Conservation (phyloP, 2,888 invertebrate genomes). For the Pristionchus japonicus region DNA sequence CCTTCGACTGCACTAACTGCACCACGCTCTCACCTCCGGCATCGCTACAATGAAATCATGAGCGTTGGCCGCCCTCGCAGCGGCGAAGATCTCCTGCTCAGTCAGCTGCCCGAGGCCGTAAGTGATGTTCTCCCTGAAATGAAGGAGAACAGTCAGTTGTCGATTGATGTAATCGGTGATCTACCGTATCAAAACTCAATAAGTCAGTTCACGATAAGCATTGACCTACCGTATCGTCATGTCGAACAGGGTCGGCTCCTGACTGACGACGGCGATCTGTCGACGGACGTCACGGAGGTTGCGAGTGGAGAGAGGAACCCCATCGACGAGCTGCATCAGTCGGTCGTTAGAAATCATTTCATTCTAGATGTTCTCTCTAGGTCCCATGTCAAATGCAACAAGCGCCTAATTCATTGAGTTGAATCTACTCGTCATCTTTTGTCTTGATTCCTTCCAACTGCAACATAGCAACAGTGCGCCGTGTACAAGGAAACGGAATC, state of each 20-base stretch:
- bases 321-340: conserved; percentile 71
- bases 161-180: neutral
- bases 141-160: neutral
- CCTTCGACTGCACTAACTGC: neutral
- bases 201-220: too few species aligned
- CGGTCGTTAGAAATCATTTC: neutral
- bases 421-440: too few species aligned
- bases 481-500: too few species aligned
- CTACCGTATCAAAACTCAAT: too few species aligned
- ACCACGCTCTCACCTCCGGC: conserved; percentile 71
- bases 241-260: conserved; percentile 77
- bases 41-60: conserved; percentile 76
- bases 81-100: conserved; percentile 74
- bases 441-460: too few species aligned
- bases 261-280: conserved; percentile 76
- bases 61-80: conserved; percentile 77
- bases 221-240: conserved; percentile 71
- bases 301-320: conserved; percentile 68
- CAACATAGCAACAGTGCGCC: too few species aligned
- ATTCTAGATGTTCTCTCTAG: neutral
- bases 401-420: too few species aligned
- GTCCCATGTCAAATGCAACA: too few species aligned
- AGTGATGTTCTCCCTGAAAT: conserved; percentile 67
- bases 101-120: conserved; percentile 73
- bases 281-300: conserved; percentile 73